Conservation (phyloP, 2,797 vertebrate genomes). For the Poecilia gillii region DNA sequence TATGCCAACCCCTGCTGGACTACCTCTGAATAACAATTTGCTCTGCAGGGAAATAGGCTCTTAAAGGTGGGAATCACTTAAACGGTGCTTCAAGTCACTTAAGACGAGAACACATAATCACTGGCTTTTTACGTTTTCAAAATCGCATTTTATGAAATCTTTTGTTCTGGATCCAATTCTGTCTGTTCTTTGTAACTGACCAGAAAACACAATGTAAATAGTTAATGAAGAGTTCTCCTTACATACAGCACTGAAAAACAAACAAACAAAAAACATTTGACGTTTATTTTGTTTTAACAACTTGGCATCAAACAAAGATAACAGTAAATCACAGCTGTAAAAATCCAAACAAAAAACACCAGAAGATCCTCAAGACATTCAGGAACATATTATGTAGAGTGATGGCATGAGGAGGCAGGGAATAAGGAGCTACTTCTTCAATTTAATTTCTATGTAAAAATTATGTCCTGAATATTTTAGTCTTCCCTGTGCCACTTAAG, state of each 20-base stretch:
- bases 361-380: neutral
- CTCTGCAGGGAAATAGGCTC: neutral
- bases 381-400: neutral
- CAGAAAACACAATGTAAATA: neutral
- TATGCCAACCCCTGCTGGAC: neutral
- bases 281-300: neutral
- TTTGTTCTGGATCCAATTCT: too few relatives aligned
- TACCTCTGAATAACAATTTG: neutral
- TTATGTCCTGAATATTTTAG: neutral
- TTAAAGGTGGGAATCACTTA: neutral
- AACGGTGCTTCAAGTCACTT: neutral
- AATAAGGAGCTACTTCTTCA: neutral
- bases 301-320: neutral
- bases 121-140: neutral
- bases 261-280: neutral
- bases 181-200: neutral
- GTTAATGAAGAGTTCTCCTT: neutral
- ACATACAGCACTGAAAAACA: neutral
- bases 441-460: neutral
- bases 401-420: neutral
- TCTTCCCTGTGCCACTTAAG: neutral
- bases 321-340: neutral
- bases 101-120: neutral
- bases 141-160: neutral
- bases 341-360: neutral